Base-by-base conservation (phyloP, 2,113 vertebrate genomes). In the Coracopsis vasa region DNA sequence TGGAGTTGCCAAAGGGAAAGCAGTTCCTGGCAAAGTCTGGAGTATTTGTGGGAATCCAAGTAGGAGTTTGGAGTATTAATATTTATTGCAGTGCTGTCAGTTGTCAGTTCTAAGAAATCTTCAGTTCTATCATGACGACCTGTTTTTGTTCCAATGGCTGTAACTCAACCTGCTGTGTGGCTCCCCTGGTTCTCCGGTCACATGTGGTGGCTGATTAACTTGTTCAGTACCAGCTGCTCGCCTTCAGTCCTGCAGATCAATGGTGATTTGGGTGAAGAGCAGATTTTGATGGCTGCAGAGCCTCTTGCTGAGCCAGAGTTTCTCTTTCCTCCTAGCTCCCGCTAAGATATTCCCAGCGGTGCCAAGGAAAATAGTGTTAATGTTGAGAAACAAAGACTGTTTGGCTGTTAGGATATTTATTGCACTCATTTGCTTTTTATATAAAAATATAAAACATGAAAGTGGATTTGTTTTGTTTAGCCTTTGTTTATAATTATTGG, bases 321-420 rank as follows among this genome's bases (percentile, higher is more conserved):
- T 87, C 92, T 92, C 86, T 27, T 97, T 96, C 90, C 79, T 95
- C 50, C 65, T 88, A 88, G 64, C 80, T 88, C 89, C 86, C 0
- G 0, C 92, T 85, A 64, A 73, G 69, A 84, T 56, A 72, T 81
- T 94, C 53, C 85, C 50, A 66, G 51, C n/a, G 10, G 61, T 95
- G 95, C 97, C 97, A 98, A 98, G 97, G 80, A 91, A 97, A 98
- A 97, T 25, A 95, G 66, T 74, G 96, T 96, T 90, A 97, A 92
- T 75, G 61, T 56, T 94, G 94, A 92, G 91, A 92, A 95, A 96
- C 61, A 97, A 95, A 81, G 45, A 92, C 91, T 72, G 6, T 69
- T 91, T 83, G 95, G 66, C 78, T 96, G 72, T 87, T 93, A 91
- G 62, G 47, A 74, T 94, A 94, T 96, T 97, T 97, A 97, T 93